Evolutionary conservation across 2,113 vertebrate genomes (phyloP), one percentile per base, ranked within the genome.

Genomic region (Buteo buteo): DNA sequence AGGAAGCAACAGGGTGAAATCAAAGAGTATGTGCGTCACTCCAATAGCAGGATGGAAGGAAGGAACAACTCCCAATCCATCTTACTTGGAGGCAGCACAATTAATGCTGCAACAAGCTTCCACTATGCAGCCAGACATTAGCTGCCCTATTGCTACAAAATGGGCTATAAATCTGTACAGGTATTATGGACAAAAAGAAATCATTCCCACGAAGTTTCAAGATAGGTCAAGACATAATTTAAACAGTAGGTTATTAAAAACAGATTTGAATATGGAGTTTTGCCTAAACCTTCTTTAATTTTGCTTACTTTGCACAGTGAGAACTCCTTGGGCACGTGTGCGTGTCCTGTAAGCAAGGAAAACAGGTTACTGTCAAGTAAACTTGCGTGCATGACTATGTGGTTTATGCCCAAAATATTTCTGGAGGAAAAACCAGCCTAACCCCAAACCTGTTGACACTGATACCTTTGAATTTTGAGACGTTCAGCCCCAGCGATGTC

Each of bases 401-500:
- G 59, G 16, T 64, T 89, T 71, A 36, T 24, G 47, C 12, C 52
- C 11, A 76, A 58, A 78, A 45, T 44, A 76, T 15, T 28, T 67
- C 31, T 29, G 32, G 29, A 70, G 22, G 10, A 59, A 86, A 78
- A 72, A 7, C 9, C 3, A 40, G 14, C 31, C 7, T 24, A n/a
- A 22, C 4, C 26, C 21, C 32, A 87, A 55, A 50, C 17, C 13
- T 1, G 1, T 13, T 74, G 50, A 31, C 28, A 32, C 2, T 42
- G 69, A 69, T 3, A 5, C 8, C 22, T 36, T 18, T 22, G 57
- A 64, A 58, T 42, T 73, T 2, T 7, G 21, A 72, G 38, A 22
- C 7, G 34, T 20, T 79, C 52, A 82, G 4, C 7, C 11, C 12
- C 9, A 4, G 28, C 0, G 0, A 31, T 18, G 12, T 50, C n/a